Evolutionary conservation across 2,888 invertebrate species (phyloP).

Genomic region (Cryptocheilus praepositus): DNA sequence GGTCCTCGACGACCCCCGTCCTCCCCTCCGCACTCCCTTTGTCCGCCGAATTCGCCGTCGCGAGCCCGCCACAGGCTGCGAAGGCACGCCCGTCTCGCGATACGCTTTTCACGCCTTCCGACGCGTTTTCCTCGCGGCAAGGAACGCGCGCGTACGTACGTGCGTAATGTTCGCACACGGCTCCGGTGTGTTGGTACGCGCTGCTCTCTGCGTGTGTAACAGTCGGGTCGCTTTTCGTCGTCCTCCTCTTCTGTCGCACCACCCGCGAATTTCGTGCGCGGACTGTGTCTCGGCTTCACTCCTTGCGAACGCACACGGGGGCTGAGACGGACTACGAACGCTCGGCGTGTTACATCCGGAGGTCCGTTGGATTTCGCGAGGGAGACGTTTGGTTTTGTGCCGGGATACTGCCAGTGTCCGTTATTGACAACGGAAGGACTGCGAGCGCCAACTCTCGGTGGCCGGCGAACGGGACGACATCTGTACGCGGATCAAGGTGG

Average conservation of each 20-base stretch:
- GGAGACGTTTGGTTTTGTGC: slow-evolving; percentile 59
- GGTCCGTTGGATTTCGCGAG: slow-evolving; percentile 31
- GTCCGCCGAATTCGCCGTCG: not conserved
- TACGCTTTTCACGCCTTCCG: slow-evolving; percentile 5
- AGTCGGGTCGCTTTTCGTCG: not conserved
- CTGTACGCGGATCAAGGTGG: slow-evolving; percentile 22
- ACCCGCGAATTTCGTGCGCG: not conserved
- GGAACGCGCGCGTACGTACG: too few relatives aligned
- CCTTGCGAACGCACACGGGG: too few relatives aligned
- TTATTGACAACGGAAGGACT: slow-evolving; percentile 70
- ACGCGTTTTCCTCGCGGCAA: too few relatives aligned
- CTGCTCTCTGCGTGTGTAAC: not conserved
- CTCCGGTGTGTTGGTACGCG: too few relatives aligned
- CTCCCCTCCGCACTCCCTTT: slow-evolving; percentile 5
- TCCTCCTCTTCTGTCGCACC: slow-evolving; percentile 5
- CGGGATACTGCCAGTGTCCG: slow-evolving; percentile 67
- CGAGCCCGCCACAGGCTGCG: not conserved
- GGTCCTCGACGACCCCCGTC: not conserved
- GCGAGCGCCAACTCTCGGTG: slow-evolving; percentile 63
- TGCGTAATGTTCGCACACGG: too few relatives aligned
- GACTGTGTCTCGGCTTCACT: not conserved
- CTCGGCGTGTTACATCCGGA: slow-evolving; percentile 13
- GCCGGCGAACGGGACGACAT: slow-evolving; percentile 46
- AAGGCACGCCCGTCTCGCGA: slow-evolving; percentile 11
- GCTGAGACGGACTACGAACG: too few relatives aligned